phyloP scores from a whole-genome alignment of 2,888 invertebrate genomes.

The Thymelicus lineola region DNA sequence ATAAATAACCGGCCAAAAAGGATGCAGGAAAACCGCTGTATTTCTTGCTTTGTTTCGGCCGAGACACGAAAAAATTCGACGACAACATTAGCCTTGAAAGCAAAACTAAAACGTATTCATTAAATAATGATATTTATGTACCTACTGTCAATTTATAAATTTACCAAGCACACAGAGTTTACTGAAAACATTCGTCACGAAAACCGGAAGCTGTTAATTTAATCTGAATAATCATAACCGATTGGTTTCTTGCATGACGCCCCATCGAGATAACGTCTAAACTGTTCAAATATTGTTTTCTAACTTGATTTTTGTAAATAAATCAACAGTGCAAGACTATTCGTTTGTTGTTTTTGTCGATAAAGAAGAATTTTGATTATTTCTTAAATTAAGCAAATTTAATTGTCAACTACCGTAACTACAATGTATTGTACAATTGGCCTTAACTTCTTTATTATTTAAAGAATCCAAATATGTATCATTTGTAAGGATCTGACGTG shows the following conservation, averaged over 20 bases:
- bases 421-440: too few relatives aligned
- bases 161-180: slow-evolving; percentile 4
- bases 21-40: too few relatives aligned
- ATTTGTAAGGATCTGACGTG: too few relatives aligned
- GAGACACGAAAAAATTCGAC: not conserved
- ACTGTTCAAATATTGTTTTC: slow-evolving; percentile 40
- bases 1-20: too few relatives aligned
- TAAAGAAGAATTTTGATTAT: too few relatives aligned
- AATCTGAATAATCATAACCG: slow-evolving; percentile 63
- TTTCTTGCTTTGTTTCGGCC: too few relatives aligned
- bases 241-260: slow-evolving; percentile 61
- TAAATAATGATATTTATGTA: not conserved
- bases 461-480: too few relatives aligned
- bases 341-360: not conserved
- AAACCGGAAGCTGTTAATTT: slow-evolving; percentile 47
- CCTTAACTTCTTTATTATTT: too few relatives aligned
- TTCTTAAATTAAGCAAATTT: too few relatives aligned
- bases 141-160: not conserved
- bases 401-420: too few relatives aligned
- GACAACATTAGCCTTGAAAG: not conserved
- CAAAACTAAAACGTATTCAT: not conserved
- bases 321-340: not conserved
- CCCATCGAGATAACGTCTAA: slow-evolving; percentile 36
- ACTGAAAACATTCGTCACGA: slow-evolving; percentile 37
- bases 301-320: slow-evolving; percentile 26